Percentiles rank a stretch among this genome's conserved stretches.
Conservation (phyloP, 1,140 invertebrate genomes). For the Arctopsyche grandis region DNA sequence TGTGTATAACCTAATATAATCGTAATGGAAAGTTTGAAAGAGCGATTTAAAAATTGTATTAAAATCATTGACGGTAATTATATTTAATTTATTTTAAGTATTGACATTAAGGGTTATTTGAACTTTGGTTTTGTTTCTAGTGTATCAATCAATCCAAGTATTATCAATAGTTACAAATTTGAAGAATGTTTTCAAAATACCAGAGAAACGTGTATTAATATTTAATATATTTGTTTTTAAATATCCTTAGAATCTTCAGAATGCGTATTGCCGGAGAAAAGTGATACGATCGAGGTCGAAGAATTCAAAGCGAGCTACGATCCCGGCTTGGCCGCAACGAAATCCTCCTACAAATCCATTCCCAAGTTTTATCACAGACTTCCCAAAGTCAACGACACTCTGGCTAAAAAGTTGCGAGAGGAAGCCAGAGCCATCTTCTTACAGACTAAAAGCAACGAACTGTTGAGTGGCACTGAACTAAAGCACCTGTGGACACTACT, state of each 20-base stretch:
- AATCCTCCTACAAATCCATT: conserved; percentile 46
- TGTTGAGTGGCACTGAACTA: conserved; percentile 88
- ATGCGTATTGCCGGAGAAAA: conserved; percentile 35
- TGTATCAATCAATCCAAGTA: background rate
- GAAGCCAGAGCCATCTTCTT: conserved; percentile 88
- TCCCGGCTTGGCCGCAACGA: conserved; percentile 20
- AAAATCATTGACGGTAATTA: conserved; percentile 50
- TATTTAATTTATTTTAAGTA: background rate
- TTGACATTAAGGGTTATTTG: background rate
- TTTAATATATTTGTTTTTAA: background rate
- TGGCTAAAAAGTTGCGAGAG: conserved; percentile 84
- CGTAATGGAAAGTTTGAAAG: conserved; percentile 35
- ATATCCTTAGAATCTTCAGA: conserved; percentile 43
- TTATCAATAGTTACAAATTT: background rate
- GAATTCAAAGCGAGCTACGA: conserved; percentile 47
- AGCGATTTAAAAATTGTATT: conserved; percentile 45
- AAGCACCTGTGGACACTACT: conserved; percentile 86
- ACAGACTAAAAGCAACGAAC: conserved; percentile 82
- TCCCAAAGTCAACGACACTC: conserved; percentile 78
- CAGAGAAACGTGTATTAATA: too few relatives aligned
- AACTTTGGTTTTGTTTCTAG: background rate
- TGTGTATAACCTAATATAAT: too few relatives aligned
- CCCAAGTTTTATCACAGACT: conserved; percentile 81
- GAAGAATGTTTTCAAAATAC: background rate
- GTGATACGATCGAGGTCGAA: conserved; percentile 36